Conservation (phyloP, 1,140 invertebrate species). For the Drusus annulatus region DNA sequence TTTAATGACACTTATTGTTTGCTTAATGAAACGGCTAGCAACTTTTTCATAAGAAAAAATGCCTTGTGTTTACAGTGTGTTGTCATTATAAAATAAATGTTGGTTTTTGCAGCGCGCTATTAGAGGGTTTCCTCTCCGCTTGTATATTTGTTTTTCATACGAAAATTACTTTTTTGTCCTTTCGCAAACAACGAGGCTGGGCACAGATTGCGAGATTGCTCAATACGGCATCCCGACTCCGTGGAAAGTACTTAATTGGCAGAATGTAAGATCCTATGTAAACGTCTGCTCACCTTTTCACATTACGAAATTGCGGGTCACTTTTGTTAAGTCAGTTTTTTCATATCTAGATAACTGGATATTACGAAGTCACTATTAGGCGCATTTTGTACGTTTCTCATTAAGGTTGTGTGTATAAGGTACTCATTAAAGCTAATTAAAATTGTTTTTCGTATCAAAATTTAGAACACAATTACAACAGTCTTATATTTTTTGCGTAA, state of each 20-base stretch:
- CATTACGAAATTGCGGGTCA: constrained; percentile 23
- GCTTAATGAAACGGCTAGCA: constrained; percentile 11
- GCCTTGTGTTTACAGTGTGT: constrained; percentile 18
- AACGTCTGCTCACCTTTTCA: constrained; percentile 41
- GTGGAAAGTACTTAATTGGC: constrained; percentile 49
- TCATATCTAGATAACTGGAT: constrained; percentile 15
- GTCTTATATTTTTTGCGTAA: too few relatives aligned
- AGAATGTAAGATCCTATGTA: constrained; percentile 51
- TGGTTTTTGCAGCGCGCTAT: constrained; percentile 17
- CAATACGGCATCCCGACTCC: constrained; percentile 38
- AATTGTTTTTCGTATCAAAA: too few relatives aligned
- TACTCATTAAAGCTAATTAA: too few relatives aligned
- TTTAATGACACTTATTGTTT: constrained; percentile 22
- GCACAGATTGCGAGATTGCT: constrained; percentile 45
- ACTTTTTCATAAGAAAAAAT: constrained; percentile 12
- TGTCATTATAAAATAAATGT: constrained; percentile 39
- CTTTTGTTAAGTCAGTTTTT: constrained; percentile 42
- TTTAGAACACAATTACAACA: too few relatives aligned
- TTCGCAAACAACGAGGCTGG: constrained; percentile 43
- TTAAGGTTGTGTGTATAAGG: background rate
- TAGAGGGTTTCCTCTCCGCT: constrained; percentile 5
- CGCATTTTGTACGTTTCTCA: background rate
- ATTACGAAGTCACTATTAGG: background rate
- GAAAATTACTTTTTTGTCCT: constrained; percentile 47
- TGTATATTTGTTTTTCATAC: constrained; percentile 45